These are phyloP conservation scores for Cryptotermes secundus DNA, from an alignment of 1,140 invertebrate species.

Conservation along the genomic window DNA sequence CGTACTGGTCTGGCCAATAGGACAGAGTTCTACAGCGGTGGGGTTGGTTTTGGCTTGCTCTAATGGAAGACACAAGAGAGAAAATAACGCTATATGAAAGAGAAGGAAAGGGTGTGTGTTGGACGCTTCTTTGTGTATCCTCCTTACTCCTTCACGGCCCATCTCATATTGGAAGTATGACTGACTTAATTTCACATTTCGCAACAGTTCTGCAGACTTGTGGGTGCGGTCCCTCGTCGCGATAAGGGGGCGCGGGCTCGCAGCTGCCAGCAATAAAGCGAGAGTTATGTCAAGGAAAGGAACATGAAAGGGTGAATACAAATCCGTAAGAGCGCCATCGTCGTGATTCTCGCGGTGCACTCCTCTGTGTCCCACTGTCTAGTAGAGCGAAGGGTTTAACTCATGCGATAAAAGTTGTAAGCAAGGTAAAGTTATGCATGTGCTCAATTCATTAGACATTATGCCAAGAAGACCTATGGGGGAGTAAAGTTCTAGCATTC, in stretches of 20 bases:
- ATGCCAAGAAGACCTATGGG: too few species aligned
- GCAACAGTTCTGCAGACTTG: neutral
- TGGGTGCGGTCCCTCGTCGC: neutral
- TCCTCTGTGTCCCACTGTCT: too few species aligned
- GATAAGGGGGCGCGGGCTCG: neutral
- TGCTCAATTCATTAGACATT: too few species aligned
- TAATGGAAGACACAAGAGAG: neutral
- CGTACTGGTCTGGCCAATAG: neutral
- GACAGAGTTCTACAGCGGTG: neutral
- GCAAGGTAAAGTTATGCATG: too few species aligned
- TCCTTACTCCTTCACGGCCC: conserved; percentile 5
- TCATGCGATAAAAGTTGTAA: too few species aligned
- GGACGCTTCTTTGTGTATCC: neutral
- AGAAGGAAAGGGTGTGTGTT: neutral
- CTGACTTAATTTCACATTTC: conserved; percentile 20
- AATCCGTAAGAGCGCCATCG: too few species aligned
- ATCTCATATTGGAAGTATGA: conserved; percentile 15
- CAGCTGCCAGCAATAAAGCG: neutral
- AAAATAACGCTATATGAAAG: neutral
- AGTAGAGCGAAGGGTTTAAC: too few species aligned
- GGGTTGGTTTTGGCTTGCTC: neutral
- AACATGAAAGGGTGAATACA: too few species aligned
- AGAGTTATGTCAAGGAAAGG: neutral
- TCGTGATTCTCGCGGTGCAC: too few species aligned
- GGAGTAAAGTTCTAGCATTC: too few species aligned